Conservation (phyloP, 2,797 vertebrate genomes). For the Ammospiza maritima region DNA sequence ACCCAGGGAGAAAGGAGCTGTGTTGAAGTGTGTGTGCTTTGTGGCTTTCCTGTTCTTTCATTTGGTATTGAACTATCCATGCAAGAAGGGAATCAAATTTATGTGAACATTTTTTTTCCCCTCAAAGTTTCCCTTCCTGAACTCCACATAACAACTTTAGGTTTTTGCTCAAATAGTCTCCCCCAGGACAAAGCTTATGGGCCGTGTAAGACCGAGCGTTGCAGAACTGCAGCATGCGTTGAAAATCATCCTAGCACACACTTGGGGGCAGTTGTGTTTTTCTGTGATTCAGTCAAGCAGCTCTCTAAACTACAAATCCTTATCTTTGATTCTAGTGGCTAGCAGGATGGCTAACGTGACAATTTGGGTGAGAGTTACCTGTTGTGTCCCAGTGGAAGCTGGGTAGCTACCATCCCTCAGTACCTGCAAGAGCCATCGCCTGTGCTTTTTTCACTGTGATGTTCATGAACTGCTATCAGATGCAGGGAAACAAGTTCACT, state of each 20-base stretch:
- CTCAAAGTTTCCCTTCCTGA: slow-evolving; percentile 12
- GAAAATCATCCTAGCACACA: slow-evolving; percentile 59
- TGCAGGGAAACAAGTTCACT: background rate
- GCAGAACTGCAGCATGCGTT: background rate
- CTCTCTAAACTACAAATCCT: slow-evolving; percentile 31
- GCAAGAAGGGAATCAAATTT: slow-evolving; percentile 7
- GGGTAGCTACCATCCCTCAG: background rate
- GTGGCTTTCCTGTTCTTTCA: background rate
- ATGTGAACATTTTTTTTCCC: background rate
- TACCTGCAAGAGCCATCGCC: background rate
- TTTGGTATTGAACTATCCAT: background rate
- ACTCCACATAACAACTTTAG: background rate
- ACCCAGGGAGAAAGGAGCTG: background rate
- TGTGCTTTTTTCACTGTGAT: background rate
- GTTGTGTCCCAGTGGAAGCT: background rate
- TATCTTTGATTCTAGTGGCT: slow-evolving; percentile 21
- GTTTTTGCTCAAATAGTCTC: background rate
- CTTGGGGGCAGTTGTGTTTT: slow-evolving; percentile 68
- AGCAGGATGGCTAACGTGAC: background rate
- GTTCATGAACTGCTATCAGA: background rate
- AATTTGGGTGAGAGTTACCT: background rate
- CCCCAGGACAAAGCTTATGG: slow-evolving; percentile 24
- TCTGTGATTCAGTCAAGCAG: slow-evolving; percentile 42
- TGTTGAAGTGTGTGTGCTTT: background rate
- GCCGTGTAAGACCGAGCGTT: background rate